Evolutionary conservation across 1,140 invertebrate species (phyloP), one percentile per base, ranked within the genome.

Genomic region (Aphaenogaster ashmeadi): DNA sequence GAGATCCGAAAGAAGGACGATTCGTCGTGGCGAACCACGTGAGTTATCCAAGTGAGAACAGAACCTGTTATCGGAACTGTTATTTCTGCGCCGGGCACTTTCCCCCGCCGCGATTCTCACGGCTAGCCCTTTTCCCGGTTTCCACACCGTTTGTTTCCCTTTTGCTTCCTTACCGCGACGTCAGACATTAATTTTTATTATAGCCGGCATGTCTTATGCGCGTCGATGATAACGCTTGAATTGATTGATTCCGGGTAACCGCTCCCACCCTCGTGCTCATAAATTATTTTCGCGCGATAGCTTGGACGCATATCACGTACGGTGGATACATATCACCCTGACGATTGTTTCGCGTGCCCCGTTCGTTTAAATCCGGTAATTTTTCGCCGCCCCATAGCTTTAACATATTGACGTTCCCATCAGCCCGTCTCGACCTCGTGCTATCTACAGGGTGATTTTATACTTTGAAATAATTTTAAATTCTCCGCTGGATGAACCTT

Each of bases 101-200:
- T 80, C 13, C 11, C 44, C 21, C 15, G 38, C 9, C 47, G 18
- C n/a, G 44, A 80, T 81, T 69, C 9, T 81, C 66, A 8, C 62
- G 36, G 27, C 3, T 7, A 27, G 36, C 41, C 11, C 9, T 33
- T 62, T 41, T 47, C 58, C 7, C 7, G 3, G 13, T 80, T 80
- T 71, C 66, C 50, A 5, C 36, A 13, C 38, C 38, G 27, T 81
- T 67, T 81, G 21, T 81, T 54, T 81, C 47, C 9, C 38, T 71
- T 71, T 71, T 21, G 15, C n/a, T 71, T 41, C 0, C 1, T 54
- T 33, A 15, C 33, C 36, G 8, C 47, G 1, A 67, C n/a, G 21
- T 67, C 13, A 41, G 36, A 80, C 47, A 67, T 80, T 69, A 80
- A 15, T 80, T 80, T 54, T 69, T 67, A 79, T 79, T 67, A 47